These are phyloP conservation scores for Rhagophthalmus giganteus DNA, from an alignment of 2,888 invertebrate species.

Conservation along the genomic window DNA sequence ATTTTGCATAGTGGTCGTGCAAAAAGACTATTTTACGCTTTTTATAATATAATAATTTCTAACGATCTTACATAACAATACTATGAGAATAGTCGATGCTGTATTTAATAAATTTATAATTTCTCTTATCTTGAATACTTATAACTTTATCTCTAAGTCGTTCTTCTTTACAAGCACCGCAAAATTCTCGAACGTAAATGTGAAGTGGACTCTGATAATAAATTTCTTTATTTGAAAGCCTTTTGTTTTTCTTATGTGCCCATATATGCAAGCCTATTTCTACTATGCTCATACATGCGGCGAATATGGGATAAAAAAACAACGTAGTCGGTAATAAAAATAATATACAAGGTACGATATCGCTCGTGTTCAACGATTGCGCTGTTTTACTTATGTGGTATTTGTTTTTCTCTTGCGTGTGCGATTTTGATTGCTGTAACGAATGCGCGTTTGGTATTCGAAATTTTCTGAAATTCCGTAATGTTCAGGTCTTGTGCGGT, in stretches of 20 bases:
- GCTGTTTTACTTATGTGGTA: conserved; percentile 49
- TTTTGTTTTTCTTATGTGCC: conserved; percentile 70
- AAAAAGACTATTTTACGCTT: no score
- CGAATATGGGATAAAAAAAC: conserved; percentile 61
- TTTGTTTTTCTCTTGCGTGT: background rate
- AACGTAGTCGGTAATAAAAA: conserved; percentile 65
- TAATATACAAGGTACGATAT: conserved; percentile 48
- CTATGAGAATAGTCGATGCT: conserved; percentile 47
- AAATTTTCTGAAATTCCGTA: conserved; percentile 24
- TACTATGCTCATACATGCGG: conserved; percentile 58
- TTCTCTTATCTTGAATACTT: conserved; percentile 67
- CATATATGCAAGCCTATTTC: conserved; percentile 69
- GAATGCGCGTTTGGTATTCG: conserved; percentile 13
- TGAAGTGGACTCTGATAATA: conserved; percentile 74
- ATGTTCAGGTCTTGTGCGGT: conserved; percentile 27
- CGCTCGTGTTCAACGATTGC: background rate
- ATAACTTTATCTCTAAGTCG: conserved; percentile 65
- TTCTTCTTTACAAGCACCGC: conserved; percentile 67
- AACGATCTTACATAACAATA: conserved; percentile 45
- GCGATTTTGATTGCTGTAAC: background rate
- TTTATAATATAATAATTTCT: no score
- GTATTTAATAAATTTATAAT: conserved; percentile 43
- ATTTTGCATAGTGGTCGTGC: no score
- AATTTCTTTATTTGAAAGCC: conserved; percentile 59
- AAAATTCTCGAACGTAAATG: conserved; percentile 68